phyloP scores from a whole-genome alignment of 1,140 invertebrate genomes.

The Hirudo medicinalis region DNA sequence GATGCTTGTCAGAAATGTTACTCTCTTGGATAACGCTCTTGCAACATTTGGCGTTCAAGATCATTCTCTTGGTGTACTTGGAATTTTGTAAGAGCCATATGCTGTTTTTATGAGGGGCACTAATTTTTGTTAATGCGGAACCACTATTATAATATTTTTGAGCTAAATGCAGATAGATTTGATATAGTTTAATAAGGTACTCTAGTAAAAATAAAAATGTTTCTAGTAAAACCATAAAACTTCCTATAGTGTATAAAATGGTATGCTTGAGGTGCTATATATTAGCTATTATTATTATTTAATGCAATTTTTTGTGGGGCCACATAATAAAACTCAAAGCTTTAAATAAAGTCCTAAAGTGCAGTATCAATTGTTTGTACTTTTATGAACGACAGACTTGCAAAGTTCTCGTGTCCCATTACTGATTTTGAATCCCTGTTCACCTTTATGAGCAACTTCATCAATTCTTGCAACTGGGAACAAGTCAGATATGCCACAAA shows the following conservation, averaged over 20 bases:
- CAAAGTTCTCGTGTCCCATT: constrained; percentile 37
- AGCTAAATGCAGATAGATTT: constrained; percentile 1
- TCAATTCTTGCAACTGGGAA: constrained; percentile 66
- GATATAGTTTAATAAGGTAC: too few species aligned
- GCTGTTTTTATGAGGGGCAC: constrained; percentile 36
- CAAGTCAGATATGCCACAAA: constrained; percentile 72
- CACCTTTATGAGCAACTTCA: constrained; percentile 62
- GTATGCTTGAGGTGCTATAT: too few species aligned
- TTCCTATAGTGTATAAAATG: too few species aligned
- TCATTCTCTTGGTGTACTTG: constrained; percentile 70
- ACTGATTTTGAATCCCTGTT: constrained; percentile 43
- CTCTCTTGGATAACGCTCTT: constrained; percentile 72
- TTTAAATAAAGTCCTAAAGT: too few species aligned
- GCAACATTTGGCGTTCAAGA: constrained; percentile 75
- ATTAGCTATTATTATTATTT: not conserved
- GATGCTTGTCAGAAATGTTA: constrained; percentile 62
- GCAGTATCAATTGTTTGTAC: not conserved
- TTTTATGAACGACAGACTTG: constrained; percentile 32
- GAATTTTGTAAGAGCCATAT: constrained; percentile 63
- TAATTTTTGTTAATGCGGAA: not conserved
- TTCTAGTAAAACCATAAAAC: too few species aligned
- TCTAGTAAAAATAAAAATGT: too few species aligned
- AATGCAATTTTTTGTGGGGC: not conserved
- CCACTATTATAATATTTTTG: constrained; percentile 3
- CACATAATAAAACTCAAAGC: too few species aligned